A percentile compares a stretch with the other conserved stretches of the same genome.
phyloP scores from a whole-genome alignment of 1,140 invertebrate genomes.

The Orchesella cincta region DNA sequence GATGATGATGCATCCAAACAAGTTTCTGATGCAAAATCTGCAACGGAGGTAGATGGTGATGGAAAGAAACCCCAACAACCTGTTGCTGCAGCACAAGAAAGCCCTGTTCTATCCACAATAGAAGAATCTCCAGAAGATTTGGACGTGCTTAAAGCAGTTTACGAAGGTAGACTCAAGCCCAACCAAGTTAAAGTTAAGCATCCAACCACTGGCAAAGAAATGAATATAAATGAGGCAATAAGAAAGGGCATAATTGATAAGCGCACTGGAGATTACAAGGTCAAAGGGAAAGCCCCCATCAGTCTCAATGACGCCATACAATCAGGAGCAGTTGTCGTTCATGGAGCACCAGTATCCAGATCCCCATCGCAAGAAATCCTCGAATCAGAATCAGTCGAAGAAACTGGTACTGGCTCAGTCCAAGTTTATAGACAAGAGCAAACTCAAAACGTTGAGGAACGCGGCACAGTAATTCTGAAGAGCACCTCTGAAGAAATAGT shows the following conservation, averaged over 20 bases:
- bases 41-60: no score
- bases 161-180: constrained; percentile 67
- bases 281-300: constrained; percentile 66
- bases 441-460: no score
- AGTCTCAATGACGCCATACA: constrained; percentile 74
- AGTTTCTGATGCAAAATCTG: no score
- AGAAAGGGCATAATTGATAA: constrained; percentile 73
- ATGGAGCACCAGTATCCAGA: constrained; percentile 71
- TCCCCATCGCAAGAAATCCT: no score
- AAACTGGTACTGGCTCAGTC: no score
- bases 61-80: background rate
- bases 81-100: background rate
- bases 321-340: constrained; percentile 69
- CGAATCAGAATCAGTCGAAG: no score
- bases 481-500: constrained; percentile 48
- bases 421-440: no score
- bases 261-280: constrained; percentile 70
- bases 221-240: constrained; percentile 76
- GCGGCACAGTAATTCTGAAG: constrained; percentile 62
- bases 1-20: no score
- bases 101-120: background rate
- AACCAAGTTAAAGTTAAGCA: constrained; percentile 74
- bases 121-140: constrained; percentile 60
- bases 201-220: constrained; percentile 68
- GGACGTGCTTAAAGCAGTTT: constrained; percentile 69